phyloP scores from a whole-genome alignment of 2,113 vertebrate genomes.

The Chroicocephalus ridibundus region DNA sequence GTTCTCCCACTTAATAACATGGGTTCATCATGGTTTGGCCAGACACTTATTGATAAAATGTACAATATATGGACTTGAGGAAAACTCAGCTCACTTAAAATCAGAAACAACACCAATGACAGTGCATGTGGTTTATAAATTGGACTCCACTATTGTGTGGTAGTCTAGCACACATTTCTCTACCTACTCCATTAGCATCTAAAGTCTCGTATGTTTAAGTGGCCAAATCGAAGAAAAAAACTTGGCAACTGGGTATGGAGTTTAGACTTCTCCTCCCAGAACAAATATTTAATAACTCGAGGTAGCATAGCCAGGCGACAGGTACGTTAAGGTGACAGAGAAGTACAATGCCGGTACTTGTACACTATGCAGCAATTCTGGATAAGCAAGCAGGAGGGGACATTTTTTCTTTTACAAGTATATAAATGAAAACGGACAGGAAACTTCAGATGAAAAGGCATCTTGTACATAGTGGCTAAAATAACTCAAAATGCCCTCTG shows the following conservation, averaged over 20 bases:
- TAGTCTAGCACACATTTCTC: not conserved
- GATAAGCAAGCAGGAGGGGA: not conserved
- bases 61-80: not conserved
- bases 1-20: not conserved
- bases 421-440: not conserved
- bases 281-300: not conserved
- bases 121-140: not conserved
- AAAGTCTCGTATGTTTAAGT: not conserved
- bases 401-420: not conserved
- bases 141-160: not conserved
- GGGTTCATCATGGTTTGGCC: not conserved
- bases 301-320: not conserved
- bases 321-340: not conserved
- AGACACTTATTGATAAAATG: not conserved
- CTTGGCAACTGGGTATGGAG: not conserved
- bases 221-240: not conserved
- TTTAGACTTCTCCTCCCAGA: not conserved
- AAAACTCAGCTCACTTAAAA: not conserved
- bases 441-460: not conserved
- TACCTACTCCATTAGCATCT: not conserved
- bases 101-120: not conserved
- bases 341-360: not conserved
- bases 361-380: not conserved
- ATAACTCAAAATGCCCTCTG: not conserved
- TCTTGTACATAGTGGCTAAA: not conserved